A percentile compares a stretch with the other conserved stretches of the same genome.
These are phyloP conservation scores for Eledona agricola DNA, from an alignment of 2,888 invertebrate genomes.

Conservation along the genomic window DNA sequence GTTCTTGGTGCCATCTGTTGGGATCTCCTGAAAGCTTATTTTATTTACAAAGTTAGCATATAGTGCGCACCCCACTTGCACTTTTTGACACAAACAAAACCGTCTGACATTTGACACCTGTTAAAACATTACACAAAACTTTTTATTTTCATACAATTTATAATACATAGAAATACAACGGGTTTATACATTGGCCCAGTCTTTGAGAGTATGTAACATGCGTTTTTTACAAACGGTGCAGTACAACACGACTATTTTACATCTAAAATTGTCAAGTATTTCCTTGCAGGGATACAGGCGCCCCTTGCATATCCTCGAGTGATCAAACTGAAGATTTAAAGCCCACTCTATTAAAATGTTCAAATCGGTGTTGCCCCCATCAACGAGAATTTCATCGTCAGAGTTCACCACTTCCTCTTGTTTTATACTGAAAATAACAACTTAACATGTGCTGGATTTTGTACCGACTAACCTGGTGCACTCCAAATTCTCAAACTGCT, in stretches of 20 bases:
- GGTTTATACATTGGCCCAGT: too few species aligned
- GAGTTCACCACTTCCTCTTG: conserved; percentile 8
- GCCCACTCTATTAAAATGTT: conserved; percentile 27
- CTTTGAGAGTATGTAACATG: conserved; percentile 25
- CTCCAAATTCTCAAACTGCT: conserved; percentile 16
- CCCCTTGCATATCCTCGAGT: conserved; percentile 16
- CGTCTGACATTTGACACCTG: too few species aligned
- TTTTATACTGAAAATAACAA: conserved; percentile 17
- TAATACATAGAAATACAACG: too few species aligned
- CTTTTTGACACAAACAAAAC: too few species aligned
- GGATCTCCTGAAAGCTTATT: too few species aligned
- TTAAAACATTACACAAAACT: not conserved
- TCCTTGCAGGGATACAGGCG: conserved; percentile 22
- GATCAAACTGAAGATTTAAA: conserved; percentile 21
- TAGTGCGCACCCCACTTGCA: too few species aligned
- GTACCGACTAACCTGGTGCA: conserved; percentile 4
- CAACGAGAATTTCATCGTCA: not conserved
- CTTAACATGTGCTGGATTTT: not conserved
- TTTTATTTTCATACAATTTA: conserved; percentile 12
- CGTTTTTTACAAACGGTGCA: conserved; percentile 29
- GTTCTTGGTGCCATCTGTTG: too few species aligned
- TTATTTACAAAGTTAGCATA: too few species aligned
- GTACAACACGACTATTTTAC: conserved; percentile 24
- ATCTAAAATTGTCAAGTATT: conserved; percentile 32
- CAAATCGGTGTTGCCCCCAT: conserved; percentile 7